Evolutionary conservation across 2,888 invertebrate genomes (phyloP).

Genomic region (Tipula lateralis): DNA sequence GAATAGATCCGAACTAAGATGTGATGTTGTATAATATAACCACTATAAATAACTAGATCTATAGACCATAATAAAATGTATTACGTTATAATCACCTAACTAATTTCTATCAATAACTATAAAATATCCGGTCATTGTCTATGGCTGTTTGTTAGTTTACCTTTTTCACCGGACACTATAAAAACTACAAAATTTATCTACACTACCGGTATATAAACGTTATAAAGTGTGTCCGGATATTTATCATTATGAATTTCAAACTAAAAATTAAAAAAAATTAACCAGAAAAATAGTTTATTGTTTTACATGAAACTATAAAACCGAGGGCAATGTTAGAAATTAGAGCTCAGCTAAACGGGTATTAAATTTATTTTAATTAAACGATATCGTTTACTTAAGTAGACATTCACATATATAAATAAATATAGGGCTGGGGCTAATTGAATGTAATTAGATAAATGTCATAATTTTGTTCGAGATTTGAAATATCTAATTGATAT

Average conservation of each 20-base stretch:
- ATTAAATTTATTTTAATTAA: slow-evolving; percentile 12
- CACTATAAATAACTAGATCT: neutral
- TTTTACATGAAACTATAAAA: neutral
- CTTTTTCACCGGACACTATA: neutral
- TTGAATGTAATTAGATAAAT: neutral
- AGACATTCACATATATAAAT: neutral
- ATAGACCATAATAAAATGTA: neutral
- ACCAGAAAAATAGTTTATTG: neutral
- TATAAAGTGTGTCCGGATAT: neutral
- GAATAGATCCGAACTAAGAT: too few relatives aligned
- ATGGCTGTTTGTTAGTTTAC: neutral
- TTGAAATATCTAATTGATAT: neutral
- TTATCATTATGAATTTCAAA: neutral
- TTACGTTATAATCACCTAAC: neutral
- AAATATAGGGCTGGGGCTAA: neutral
- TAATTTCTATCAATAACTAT: neutral
- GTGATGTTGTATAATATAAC: too few relatives aligned
- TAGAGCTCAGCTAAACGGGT: neutral
- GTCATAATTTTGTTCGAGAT: neutral
- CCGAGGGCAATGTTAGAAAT: neutral
- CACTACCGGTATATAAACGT: neutral
- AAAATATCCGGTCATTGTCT: slow-evolving; percentile 14
- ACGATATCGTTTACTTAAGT: neutral
- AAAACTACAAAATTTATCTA: neutral
- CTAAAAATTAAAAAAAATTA: neutral